Base-by-base conservation (phyloP, 2,113 vertebrate species). In the Sylvia atricapilla region DNA sequence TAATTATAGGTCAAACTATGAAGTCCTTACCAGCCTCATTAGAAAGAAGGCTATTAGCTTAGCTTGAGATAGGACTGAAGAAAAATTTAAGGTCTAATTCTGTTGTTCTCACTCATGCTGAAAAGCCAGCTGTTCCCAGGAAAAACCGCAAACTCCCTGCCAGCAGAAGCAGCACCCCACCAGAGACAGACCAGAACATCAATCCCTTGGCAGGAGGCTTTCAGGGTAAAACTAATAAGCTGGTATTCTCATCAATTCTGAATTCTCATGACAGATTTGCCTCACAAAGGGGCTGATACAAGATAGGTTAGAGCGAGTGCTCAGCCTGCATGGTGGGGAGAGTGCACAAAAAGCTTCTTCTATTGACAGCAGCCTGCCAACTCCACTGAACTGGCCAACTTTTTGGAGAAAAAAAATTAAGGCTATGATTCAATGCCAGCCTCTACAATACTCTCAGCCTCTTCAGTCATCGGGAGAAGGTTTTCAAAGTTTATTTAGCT, bases 301-400 rank as follows among this genome's bases (percentile, higher is more conserved):
- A 44, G 30, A 7, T 3, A 43, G 27, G 10, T 39, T 33, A 37
- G 11, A 84, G 30, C 1, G 1, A 69, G 14, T 5, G 9, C 14
- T 67, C 60, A 69, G 30, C n/a, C 63, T 58, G 0, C 4, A 0
- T 25, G 9, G 8, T 43, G 30, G 4, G 5, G 12, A 66, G 18
- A 49, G 18, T 1, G 10, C 35, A 55, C 7, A 8, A n/a, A 85
- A 69, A 49, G 15, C 23, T 39, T 15, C 28, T n/a, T 22, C 28
- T 41, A 19, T 2, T 15, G 49, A 8, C 28, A 58, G 35, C 22
- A 62, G 22, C 25, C 31, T 75, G 39, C 12, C n/a, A 69, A 31
- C 11, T 14, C 9, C 13, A 35, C 41, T 2, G 7, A 87, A 25
- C 55, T 58, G 46, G 16, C 4, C 13, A 3, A n/a, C 1, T 7